Percentiles rank a stretch among this genome's conserved stretches.
These are phyloP conservation scores for Oikopleura albicans DNA, from an alignment of 23 tunicate species.

Conservation along the genomic window DNA sequence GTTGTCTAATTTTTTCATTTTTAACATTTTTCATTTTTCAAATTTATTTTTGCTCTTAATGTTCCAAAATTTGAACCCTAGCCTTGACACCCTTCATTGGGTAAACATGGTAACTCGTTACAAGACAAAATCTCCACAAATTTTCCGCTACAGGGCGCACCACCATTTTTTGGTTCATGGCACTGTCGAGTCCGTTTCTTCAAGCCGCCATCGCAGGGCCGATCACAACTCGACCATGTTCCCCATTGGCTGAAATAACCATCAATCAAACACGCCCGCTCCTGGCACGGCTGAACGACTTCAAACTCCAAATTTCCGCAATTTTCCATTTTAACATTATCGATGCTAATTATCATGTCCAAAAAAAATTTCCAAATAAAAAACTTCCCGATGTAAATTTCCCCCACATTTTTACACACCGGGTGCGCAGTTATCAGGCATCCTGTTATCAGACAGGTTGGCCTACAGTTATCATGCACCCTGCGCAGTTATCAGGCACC, in stretches of 20 bases:
- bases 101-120: constrained; percentile 27
- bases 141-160: constrained; percentile 32
- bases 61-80: too few relatives aligned
- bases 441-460: too few relatives aligned
- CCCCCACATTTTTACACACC: too few relatives aligned
- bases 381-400: too few relatives aligned
- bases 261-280: constrained; percentile 26
- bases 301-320: background rate
- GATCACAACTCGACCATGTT: constrained; percentile 42
- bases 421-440: too few relatives aligned
- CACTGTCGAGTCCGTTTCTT: constrained; percentile 27
- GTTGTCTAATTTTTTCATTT: too few relatives aligned
- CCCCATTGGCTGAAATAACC: constrained; percentile 46
- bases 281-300: constrained; percentile 22
- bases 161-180: constrained; percentile 41
- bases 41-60: too few relatives aligned
- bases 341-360: too few relatives aligned
- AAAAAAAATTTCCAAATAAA: too few relatives aligned
- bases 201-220: constrained; percentile 45
- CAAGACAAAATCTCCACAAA: constrained; percentile 32
- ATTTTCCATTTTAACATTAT: background rate
- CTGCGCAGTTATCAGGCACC: too few relatives aligned
- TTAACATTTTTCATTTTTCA: too few relatives aligned
- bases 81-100: constrained; percentile 23
- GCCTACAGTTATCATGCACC: too few relatives aligned